These are phyloP conservation scores for Neogobius melanostomus DNA, from an alignment of 2,113 vertebrate genomes.

Conservation along the genomic window DNA sequence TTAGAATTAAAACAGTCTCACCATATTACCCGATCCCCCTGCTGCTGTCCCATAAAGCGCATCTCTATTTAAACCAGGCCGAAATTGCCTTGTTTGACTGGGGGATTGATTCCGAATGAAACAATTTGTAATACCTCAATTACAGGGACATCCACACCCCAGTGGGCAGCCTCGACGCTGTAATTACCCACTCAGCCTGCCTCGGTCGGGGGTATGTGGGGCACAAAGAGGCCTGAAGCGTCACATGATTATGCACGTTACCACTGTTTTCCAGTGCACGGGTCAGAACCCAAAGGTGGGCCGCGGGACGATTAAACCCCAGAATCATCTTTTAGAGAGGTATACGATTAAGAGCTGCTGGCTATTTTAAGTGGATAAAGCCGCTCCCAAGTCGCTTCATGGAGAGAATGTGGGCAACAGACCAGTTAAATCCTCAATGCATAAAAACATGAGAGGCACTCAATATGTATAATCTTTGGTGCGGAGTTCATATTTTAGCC, in stretches of 20 bases:
- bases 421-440: slow-evolving; percentile 41
- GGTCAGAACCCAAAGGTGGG: slow-evolving; percentile 47
- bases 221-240: slow-evolving; percentile 46
- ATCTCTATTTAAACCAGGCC: slow-evolving; percentile 28
- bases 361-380: slow-evolving; percentile 25
- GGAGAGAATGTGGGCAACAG: slow-evolving; percentile 29
- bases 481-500: slow-evolving; percentile 10
- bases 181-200: slow-evolving; percentile 67
- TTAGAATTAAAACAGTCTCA: slow-evolving; percentile 1
- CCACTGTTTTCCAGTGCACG: slow-evolving; percentile 36
- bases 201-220: slow-evolving; percentile 62
- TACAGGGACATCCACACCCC: slow-evolving; percentile 49
- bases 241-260: slow-evolving; percentile 40
- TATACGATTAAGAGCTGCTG: slow-evolving; percentile 23
- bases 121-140: slow-evolving; percentile 57
- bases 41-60: slow-evolving; percentile 2
- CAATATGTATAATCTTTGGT: slow-evolving; percentile 13
- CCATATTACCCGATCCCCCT: neutral
- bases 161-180: slow-evolving; percentile 42
- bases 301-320: slow-evolving; percentile 25
- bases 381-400: slow-evolving; percentile 5
- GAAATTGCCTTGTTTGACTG: slow-evolving; percentile 41
- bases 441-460: slow-evolving; percentile 43
- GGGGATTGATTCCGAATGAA: slow-evolving; percentile 44
- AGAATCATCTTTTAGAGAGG: slow-evolving; percentile 27